Evolutionary conservation across 2,797 vertebrate species (phyloP).

Genomic region (Chromobotia macracanthus): DNA sequence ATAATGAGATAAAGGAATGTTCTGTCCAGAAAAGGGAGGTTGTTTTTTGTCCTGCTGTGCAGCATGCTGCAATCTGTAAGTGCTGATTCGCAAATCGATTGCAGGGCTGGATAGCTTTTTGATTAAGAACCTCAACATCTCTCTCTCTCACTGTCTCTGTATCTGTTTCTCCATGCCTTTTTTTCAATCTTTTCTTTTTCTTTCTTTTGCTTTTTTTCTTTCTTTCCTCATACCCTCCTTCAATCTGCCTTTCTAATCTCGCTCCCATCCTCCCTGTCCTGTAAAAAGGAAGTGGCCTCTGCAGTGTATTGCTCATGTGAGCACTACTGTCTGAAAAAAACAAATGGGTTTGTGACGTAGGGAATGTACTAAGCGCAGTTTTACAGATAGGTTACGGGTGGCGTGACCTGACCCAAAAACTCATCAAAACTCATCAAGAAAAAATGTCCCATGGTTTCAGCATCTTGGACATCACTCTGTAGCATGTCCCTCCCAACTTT

Average conservation of each 20-base stretch:
- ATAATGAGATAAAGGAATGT: conserved; percentile 55
- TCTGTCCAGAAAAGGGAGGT: conserved; percentile 29
- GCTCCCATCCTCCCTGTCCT: background rate
- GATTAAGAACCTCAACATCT: conserved; percentile 67
- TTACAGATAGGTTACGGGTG: conserved; percentile 65
- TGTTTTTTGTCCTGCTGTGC: conserved; percentile 39
- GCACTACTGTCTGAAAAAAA: conserved; percentile 10
- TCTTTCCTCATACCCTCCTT: conserved; percentile 7
- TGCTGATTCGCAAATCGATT: conserved; percentile 64
- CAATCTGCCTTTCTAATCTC: conserved; percentile 12
- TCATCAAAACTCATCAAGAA: conserved; percentile 70
- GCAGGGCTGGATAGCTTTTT: conserved; percentile 64
- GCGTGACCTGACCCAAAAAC: conserved; percentile 64
- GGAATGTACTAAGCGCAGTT: conserved; percentile 53
- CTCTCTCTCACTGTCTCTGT: conserved; percentile 41
- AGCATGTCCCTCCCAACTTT: conserved; percentile 33
- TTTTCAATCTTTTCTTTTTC: conserved; percentile 11
- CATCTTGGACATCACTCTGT: conserved; percentile 44
- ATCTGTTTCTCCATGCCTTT: background rate
- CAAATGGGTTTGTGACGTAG: conserved; percentile 45
- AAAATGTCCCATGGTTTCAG: conserved; percentile 65
- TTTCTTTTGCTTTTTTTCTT: conserved; percentile 6
- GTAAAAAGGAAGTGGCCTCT: background rate
- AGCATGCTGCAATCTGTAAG: conserved; percentile 59
- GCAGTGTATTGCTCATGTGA: conserved; percentile 34